Evolutionary conservation across 2,113 vertebrate genomes (phyloP).

Genomic region (Rhabdornis inornatus): DNA sequence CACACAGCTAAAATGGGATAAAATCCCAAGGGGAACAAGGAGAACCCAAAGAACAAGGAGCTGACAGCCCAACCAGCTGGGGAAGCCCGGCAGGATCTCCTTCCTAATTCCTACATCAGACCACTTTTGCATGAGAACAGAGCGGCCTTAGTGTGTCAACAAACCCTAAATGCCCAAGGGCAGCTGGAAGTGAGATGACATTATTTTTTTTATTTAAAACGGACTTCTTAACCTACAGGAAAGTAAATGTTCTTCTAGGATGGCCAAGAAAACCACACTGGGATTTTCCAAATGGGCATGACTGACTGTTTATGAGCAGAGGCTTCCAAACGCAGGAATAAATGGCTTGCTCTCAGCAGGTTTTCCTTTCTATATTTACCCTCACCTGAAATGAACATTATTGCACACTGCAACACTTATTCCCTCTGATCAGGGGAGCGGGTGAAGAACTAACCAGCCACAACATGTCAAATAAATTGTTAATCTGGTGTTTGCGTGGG

Average conservation of each 20-base stretch:
- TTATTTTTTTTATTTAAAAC: slow-evolving; percentile 37
- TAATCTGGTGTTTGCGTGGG: slow-evolving; percentile 30
- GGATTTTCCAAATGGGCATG: slow-evolving; percentile 67
- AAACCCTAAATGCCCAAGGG: slow-evolving; percentile 17
- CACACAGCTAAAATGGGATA: neutral
- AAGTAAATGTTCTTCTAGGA: slow-evolving; percentile 45
- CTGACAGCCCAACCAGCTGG: neutral
- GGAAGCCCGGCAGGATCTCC: slow-evolving; percentile 30
- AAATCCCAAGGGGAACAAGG: neutral
- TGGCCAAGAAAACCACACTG: slow-evolving; percentile 49
- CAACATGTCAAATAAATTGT: slow-evolving; percentile 53
- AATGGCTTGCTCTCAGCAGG: slow-evolving; percentile 61
- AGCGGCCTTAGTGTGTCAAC: slow-evolving; percentile 28
- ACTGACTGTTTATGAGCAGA: slow-evolving; percentile 61
- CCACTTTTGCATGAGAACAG: slow-evolving; percentile 17
- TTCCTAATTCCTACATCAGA: neutral
- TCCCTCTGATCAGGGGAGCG: slow-evolving; percentile 49
- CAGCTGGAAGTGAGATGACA: slow-evolving; percentile 17
- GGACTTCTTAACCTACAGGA: slow-evolving; percentile 56
- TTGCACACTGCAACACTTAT: slow-evolving; percentile 35
- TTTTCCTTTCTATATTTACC: slow-evolving; percentile 70
- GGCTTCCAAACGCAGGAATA: slow-evolving; percentile 46
- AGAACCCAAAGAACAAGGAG: neutral
- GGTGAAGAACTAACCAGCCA: slow-evolving; percentile 17
- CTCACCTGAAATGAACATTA: slow-evolving; percentile 67